Evolutionary conservation across 1,140 invertebrate species (phyloP).

Genomic region (Saxidomus purpurata): DNA sequence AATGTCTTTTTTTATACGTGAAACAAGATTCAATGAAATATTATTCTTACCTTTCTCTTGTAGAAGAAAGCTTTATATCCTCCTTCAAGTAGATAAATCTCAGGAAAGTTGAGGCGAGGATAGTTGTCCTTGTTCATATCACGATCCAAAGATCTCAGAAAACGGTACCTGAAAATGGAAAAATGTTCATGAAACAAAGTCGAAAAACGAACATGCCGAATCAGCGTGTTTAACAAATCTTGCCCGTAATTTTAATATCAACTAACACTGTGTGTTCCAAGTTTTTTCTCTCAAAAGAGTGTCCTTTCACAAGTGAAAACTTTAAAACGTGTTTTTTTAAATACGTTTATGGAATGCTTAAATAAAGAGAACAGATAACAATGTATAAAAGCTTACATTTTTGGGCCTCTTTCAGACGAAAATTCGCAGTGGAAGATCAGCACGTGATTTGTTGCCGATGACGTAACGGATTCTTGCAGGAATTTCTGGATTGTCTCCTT

Average conservation of each 20-base stretch:
- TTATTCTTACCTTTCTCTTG: slow-evolving; percentile 87
- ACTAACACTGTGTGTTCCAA: background rate
- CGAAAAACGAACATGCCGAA: too few relatives aligned
- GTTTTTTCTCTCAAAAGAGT: too few relatives aligned
- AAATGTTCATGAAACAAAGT: background rate
- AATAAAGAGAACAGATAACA: background rate
- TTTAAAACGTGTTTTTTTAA: background rate
- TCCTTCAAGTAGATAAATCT: slow-evolving; percentile 97
- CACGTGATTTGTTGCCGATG: slow-evolving; percentile 88
- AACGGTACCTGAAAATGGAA: background rate
- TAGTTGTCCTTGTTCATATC: background rate
- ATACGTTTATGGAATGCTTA: background rate
- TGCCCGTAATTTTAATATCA: background rate
- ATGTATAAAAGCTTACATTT: slow-evolving; percentile 89
- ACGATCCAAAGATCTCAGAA: background rate
- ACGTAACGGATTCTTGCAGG: background rate
- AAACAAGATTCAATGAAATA: too few relatives aligned
- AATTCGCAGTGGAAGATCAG: slow-evolving; percentile 99
- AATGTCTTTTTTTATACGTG: too few relatives aligned
- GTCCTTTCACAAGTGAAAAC: background rate
- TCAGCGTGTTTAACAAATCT: background rate
- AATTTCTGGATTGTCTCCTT: slow-evolving; percentile 3
- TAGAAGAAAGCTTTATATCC: slow-evolving; percentile 97
- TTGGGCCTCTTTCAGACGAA: slow-evolving; percentile 97
- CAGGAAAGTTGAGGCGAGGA: slow-evolving; percentile 90